phyloP scores from a whole-genome alignment of 1,140 invertebrate genomes.

The Euborellia annulipes region DNA sequence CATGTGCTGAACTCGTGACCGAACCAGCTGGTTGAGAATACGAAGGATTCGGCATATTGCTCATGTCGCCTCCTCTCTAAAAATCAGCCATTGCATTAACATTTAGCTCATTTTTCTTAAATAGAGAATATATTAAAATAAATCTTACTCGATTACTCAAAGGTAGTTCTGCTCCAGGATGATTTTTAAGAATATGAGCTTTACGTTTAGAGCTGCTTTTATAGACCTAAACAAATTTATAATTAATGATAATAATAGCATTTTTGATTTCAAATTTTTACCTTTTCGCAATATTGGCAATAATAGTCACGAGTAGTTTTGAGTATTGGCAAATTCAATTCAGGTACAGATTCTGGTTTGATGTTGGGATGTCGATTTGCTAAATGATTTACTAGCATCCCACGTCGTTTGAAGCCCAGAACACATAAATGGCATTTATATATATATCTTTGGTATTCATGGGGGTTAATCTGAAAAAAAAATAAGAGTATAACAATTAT shows the following conservation, averaged over 20 bases:
- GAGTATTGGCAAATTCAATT: constrained; percentile 66
- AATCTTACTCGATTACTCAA: constrained; percentile 37
- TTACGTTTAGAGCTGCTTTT: constrained; percentile 75
- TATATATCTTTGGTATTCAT: constrained; percentile 58
- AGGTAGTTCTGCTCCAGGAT: constrained; percentile 59
- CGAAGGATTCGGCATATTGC: constrained; percentile 38
- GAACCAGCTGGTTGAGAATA: constrained; percentile 57
- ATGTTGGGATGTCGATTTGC: constrained; percentile 71
- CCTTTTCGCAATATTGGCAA: constrained; percentile 75
- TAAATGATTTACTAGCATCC: constrained; percentile 73
- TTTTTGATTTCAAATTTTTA: constrained; percentile 20
- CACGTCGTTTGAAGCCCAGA: constrained; percentile 66
- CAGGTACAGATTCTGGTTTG: constrained; percentile 54
- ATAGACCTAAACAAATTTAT: constrained; percentile 42
- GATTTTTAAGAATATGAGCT: constrained; percentile 69
- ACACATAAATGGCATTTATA: constrained; percentile 69
- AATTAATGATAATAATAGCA: not conserved
- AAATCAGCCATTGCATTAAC: too few species aligned
- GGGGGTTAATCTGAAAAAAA: constrained; percentile 36
- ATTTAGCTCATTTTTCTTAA: not conserved
- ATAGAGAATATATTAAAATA: not conserved
- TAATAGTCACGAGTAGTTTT: constrained; percentile 66
- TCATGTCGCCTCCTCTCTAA: constrained; percentile 24
- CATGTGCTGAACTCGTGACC: constrained; percentile 53
- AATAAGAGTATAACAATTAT: too few species aligned